Evolutionary conservation across 2,113 vertebrate species (phyloP), one percentile per base, ranked within the genome.

Genomic region (Pseudonaja textilis): DNA sequence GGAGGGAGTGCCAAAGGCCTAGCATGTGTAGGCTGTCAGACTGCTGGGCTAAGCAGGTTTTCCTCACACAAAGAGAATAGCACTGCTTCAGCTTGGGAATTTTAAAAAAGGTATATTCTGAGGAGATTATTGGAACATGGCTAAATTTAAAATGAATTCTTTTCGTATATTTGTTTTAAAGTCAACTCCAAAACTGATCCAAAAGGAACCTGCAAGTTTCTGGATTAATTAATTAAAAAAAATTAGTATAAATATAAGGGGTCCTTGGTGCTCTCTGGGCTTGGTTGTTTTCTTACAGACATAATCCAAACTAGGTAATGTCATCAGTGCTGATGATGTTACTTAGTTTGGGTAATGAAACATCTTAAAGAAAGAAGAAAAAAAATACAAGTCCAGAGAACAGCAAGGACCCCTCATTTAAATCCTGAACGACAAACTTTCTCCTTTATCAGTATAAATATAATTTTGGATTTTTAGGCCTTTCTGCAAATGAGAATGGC

Each of bases 31-130:
- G n/a, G n/a, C 69, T 6, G 23, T 50, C 22, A 14, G 54, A 50
- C 61, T 91, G 93, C 87, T 88, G 45, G 50, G 87, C n/a, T 88
- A 64, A 69, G 81, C 74, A 93, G 55, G 16, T 92, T 93, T 93
- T 50, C n/a, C 29, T 86, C 90, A 64, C 39, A 94, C 52, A 42
- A 34, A 50, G 42, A 47, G 23, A 88, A 69, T 69, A 69, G 64
- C 42, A 39, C 34, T 61, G 16, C 26, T 91, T 91, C 88, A 89
- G 87, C 16, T 45, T 50, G 54, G 25, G 74, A 3, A 20, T 9
- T 11, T 61, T 23, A 14, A 25, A 45, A 22, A 26, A 56, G 14
- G 39, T 6, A 3, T 42, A 26, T 22, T 87, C 45, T 61, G 23
- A 47, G 85, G 59, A 90, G 29, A 45, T 22, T 55, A 29, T 8